phyloP scores from a whole-genome alignment of 2,113 vertebrate species.

The Siphamia tubifer region DNA sequence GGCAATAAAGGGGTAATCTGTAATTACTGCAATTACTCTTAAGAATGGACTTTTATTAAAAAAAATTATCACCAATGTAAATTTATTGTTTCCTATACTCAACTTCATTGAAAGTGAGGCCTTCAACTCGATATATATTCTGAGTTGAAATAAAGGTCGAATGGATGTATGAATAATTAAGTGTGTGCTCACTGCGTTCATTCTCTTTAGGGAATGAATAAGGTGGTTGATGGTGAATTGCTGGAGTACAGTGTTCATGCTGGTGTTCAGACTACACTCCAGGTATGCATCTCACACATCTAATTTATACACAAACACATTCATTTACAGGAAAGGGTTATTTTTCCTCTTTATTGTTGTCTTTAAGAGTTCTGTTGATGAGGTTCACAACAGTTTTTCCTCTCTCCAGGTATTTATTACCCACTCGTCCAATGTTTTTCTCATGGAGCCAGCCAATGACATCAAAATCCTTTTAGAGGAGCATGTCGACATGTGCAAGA shows the following conservation, averaged over 20 bases:
- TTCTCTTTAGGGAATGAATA: conserved; percentile 78
- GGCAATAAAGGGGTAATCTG: no score
- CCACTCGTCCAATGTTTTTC: conserved; percentile 96
- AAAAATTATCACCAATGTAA: no score
- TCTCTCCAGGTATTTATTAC: conserved; percentile 91
- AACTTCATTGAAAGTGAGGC: no score
- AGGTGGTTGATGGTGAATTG: conserved; percentile 79
- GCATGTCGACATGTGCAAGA: conserved; percentile 98
- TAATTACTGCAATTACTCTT: no score
- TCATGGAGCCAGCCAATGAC: conserved; percentile 96
- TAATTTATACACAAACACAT: neutral
- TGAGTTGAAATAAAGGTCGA: no score
- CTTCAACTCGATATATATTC: no score
- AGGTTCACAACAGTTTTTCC: neutral
- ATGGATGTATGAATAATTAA: no score
- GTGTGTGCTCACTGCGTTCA: neutral
- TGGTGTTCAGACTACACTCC: conserved; percentile 91
- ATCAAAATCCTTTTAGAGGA: conserved; percentile 93
- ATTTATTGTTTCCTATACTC: no score
- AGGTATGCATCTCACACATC: conserved; percentile 76
- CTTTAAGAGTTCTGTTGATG: neutral
- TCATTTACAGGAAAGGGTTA: neutral
- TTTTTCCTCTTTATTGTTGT: neutral
- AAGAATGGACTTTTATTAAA: no score
- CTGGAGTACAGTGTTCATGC: conserved; percentile 89